phyloP scores from a whole-genome alignment of 2,888 invertebrate genomes.

The Bombylius major region DNA sequence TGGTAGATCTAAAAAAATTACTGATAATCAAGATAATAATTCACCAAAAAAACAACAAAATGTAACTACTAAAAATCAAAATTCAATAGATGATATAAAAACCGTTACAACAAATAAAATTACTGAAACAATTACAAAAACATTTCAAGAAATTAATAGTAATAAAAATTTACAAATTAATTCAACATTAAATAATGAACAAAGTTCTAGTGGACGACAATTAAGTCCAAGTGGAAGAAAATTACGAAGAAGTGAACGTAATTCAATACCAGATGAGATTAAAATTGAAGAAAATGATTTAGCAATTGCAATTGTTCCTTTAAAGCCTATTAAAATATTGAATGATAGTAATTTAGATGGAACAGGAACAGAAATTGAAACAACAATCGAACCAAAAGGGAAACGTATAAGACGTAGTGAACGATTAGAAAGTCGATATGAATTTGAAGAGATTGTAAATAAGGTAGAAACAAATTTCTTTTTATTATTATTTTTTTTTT shows the following conservation, averaged over 20 bases:
- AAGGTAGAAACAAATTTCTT: neutral
- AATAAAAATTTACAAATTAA: too few relatives aligned
- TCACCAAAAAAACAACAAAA: neutral
- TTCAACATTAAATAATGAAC: neutral
- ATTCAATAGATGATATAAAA: neutral
- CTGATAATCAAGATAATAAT: conserved; percentile 1
- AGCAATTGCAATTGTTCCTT: neutral
- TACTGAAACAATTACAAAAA: neutral
- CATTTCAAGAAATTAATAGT: neutral
- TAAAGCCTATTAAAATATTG: neutral
- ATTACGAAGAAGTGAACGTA: conserved; percentile 6
- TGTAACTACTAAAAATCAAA: neutral
- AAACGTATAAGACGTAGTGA: conserved; percentile 30
- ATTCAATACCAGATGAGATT: neutral
- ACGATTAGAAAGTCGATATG: conserved; percentile 29
- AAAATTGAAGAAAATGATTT: neutral
- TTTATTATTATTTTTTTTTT: too few relatives aligned
- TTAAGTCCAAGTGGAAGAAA: neutral
- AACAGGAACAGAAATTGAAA: neutral
- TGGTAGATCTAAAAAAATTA: conserved; percentile 20
- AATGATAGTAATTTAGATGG: neutral
- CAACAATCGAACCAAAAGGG: conserved; percentile 13
- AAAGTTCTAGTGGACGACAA: neutral
- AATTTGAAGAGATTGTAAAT: conserved; percentile 13
- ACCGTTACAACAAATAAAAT: neutral